These are phyloP conservation scores for Dipodomys merriami DNA, from an alignment of 2,113 vertebrate genomes.

Conservation along the genomic window DNA sequence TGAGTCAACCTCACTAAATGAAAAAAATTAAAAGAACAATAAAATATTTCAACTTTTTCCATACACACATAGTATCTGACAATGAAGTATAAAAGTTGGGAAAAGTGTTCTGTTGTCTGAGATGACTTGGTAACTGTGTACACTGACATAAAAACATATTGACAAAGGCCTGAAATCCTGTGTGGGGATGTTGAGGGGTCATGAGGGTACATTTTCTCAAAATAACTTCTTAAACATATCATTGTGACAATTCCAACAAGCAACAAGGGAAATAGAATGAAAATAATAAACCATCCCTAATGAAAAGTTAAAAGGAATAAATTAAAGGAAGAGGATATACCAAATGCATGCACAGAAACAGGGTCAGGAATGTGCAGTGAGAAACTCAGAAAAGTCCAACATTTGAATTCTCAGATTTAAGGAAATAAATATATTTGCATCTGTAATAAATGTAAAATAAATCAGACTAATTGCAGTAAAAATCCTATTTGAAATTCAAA, in stretches of 20 bases:
- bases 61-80: background rate
- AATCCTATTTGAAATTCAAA: constrained; percentile 44
- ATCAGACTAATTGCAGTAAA: constrained; percentile 40
- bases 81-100: background rate
- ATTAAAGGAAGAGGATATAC: background rate
- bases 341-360: background rate
- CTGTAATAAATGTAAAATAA: background rate
- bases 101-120: background rate
- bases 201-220: background rate
- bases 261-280: background rate
- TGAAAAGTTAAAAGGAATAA: constrained; percentile 43
- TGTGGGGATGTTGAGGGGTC: background rate
- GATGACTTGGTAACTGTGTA: background rate
- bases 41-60: background rate
- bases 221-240: constrained; percentile 9
- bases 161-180: background rate
- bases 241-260: background rate
- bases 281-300: background rate
- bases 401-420: constrained; percentile 8
- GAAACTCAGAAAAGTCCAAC: constrained; percentile 40
- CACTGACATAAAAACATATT: background rate
- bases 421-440: constrained; percentile 27
- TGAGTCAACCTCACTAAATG: background rate
- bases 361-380: background rate
- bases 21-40: background rate